phyloP scores from a whole-genome alignment of 2,113 vertebrate genomes.

The Uria lomvia region DNA sequence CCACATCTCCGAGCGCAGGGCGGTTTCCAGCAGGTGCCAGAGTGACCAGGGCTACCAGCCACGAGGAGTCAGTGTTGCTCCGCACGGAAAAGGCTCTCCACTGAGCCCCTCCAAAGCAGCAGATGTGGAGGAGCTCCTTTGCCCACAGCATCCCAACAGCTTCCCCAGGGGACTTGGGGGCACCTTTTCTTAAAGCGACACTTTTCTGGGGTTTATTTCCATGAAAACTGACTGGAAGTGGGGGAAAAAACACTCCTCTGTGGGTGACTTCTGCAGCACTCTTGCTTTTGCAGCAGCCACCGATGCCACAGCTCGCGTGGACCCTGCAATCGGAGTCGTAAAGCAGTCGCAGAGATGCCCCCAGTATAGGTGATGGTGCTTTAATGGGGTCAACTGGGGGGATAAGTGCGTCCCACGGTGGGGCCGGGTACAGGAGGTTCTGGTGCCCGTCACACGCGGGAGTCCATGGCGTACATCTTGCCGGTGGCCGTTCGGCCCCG shows the following conservation, averaged over 20 bases:
- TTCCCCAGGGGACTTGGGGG: fast-evolving
- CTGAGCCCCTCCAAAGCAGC: not conserved
- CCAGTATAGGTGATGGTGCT: not conserved
- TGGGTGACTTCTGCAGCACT: not conserved
- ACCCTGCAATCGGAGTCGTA: not conserved
- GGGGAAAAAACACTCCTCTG: no score
- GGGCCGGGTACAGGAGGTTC: not conserved
- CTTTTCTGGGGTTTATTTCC: not conserved
- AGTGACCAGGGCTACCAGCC: not conserved
- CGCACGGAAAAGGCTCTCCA: fast-evolving
- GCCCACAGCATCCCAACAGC: not conserved
- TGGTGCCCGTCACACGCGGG: constrained; percentile 45
- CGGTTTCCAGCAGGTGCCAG: fast-evolving
- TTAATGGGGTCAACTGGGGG: not conserved
- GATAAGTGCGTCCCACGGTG: fast-evolving
- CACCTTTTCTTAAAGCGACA: not conserved
- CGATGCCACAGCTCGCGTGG: fast-evolving
- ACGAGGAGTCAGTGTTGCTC: constrained; percentile 39
- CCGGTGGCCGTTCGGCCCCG: not conserved
- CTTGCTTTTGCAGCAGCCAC: not conserved
- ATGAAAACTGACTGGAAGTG: not conserved
- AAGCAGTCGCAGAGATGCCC: not conserved
- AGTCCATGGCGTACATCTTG: constrained; percentile 68
- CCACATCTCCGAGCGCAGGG: fast-evolving
- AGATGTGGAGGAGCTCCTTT: no score